Evolutionary conservation across 2,797 vertebrate genomes (phyloP).

Genomic region (Apodemus agrarius): DNA sequence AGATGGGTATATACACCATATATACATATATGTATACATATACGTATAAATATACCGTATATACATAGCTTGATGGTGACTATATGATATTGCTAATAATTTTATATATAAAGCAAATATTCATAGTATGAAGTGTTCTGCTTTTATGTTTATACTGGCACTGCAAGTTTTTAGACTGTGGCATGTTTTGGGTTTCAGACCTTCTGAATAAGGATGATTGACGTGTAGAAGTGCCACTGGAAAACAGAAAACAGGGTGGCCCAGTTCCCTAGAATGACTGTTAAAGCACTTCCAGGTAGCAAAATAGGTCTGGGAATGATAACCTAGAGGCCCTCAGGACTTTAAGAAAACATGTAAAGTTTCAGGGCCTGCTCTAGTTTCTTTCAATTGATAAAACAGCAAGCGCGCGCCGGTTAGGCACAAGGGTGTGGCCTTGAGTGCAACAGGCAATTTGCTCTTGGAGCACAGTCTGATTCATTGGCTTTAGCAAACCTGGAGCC

Average conservation of each 20-base stretch:
- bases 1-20: not conserved
- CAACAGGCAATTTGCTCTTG: not conserved
- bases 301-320: not conserved
- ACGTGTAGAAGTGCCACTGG: not conserved
- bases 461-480: not conserved
- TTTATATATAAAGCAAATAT: not conserved
- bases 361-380: slow-evolving; percentile 3
- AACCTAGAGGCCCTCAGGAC: not conserved
- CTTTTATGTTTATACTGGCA: not conserved
- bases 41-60: not conserved
- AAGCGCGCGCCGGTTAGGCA: not conserved
- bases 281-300: not conserved
- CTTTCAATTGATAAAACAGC: slow-evolving; percentile 31
- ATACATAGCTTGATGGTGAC: not conserved
- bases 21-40: not conserved
- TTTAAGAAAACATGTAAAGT: slow-evolving; percentile 25
- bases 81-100: not conserved
- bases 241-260: not conserved
- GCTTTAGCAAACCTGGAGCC: not conserved
- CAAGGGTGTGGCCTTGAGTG: not conserved
- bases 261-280: not conserved
- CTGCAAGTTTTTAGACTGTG: not conserved
- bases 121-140: not conserved
- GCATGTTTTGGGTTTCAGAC: not conserved
- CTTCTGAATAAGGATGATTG: not conserved